Evolutionary conservation across 2,888 invertebrate genomes (phyloP).

Genomic region (Chironomus tentans): DNA sequence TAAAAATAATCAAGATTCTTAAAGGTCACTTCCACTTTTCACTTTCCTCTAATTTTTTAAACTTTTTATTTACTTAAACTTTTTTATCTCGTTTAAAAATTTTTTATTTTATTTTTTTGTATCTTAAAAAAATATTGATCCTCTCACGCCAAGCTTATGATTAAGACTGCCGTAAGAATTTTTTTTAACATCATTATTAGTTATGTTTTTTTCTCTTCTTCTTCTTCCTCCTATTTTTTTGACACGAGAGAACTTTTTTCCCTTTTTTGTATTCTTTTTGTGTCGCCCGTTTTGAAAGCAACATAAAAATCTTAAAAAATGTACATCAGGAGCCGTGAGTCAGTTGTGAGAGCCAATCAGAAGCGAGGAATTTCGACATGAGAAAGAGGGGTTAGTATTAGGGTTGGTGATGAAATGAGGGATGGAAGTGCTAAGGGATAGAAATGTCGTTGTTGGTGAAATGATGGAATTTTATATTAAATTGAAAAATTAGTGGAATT

Average conservation of each 20-base stretch:
- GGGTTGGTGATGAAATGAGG: not conserved
- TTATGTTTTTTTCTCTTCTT: not conserved
- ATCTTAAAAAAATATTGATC: not conserved
- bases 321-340: not conserved
- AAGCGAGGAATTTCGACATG: not conserved
- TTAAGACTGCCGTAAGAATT: not conserved
- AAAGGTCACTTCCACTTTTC: not conserved
- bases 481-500: not conserved
- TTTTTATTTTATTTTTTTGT: not conserved
- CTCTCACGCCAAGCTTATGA: not conserved
- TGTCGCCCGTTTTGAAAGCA: not conserved
- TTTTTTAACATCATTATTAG: conserved; percentile 26
- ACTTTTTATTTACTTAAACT: not conserved
- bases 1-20: not conserved
- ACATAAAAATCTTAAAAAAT: conserved; percentile 16
- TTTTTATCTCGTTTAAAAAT: not conserved
- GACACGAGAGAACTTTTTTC: conserved; percentile 13
- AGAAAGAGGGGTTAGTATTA: not conserved
- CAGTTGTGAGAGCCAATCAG: not conserved
- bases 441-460: not conserved
- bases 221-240: not conserved
- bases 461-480: not conserved
- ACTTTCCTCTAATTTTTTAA: not conserved
- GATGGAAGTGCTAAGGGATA: not conserved
- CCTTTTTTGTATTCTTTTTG: not conserved